Evolutionary conservation across 2,113 vertebrate species (phyloP).

Genomic region (Heptranchias perlo): DNA sequence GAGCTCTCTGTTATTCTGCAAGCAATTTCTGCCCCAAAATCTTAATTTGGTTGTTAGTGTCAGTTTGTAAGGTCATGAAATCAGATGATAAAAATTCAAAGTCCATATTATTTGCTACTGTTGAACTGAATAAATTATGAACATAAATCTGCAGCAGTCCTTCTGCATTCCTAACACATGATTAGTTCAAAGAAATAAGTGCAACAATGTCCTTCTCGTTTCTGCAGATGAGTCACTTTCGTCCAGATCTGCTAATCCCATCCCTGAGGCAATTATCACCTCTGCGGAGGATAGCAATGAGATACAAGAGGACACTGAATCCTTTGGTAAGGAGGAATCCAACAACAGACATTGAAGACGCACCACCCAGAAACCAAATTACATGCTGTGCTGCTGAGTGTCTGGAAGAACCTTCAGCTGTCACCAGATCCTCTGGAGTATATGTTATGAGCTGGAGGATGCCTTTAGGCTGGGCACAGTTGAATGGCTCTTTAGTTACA

Average conservation of each 20-base stretch:
- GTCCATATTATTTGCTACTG: not conserved
- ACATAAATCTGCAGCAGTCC: not conserved
- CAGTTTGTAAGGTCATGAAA: not conserved
- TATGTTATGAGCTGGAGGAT: not conserved
- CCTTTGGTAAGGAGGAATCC: not conserved
- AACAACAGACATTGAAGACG: not conserved
- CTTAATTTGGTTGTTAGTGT: not conserved
- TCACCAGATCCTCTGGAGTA: not conserved
- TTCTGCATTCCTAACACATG: not conserved
- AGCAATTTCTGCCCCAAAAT: too few species aligned
- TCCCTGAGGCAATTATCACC: not conserved
- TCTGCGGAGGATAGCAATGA: not conserved
- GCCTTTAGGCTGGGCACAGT: not conserved
- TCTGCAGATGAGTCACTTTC: not conserved
- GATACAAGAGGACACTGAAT: not conserved
- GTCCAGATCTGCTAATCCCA: not conserved
- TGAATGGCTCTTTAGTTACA: not conserved
- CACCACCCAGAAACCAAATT: not conserved
- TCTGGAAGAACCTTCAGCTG: not conserved
- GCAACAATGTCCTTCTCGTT: not conserved
- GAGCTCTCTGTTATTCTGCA: too few species aligned
- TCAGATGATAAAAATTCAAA: not conserved
- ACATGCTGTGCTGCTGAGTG: not conserved
- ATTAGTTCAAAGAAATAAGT: not conserved
- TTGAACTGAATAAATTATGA: not conserved